phyloP scores from a whole-genome alignment of 2,797 vertebrate genomes.

The Melanogrammus aeglefinus region DNA sequence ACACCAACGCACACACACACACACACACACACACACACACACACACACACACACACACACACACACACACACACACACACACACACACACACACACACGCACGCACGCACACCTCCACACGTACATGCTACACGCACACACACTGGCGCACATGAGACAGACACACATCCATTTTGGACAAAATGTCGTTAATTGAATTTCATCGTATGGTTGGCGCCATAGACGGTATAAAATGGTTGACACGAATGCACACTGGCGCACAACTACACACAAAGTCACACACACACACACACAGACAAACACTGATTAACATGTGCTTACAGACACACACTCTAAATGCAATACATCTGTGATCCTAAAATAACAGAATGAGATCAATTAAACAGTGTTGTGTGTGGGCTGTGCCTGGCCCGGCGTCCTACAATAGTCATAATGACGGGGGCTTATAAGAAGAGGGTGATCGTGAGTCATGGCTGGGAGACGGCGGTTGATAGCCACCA shows the following conservation, averaged over 20 bases:
- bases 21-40: conserved; percentile 23
- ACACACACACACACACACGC: conserved; percentile 23
- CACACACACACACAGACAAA: conserved; percentile 20
- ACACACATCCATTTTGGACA: conserved; percentile 42
- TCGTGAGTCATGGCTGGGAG: conserved; percentile 35
- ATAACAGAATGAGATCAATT: conserved; percentile 50
- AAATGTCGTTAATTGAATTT: conserved; percentile 29
- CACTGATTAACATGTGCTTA: neutral
- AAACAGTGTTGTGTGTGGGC: conserved; percentile 52
- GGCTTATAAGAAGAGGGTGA: conserved; percentile 8
- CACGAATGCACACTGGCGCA: conserved; percentile 14
- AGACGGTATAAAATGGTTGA: conserved; percentile 8
- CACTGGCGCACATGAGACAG: conserved; percentile 6
- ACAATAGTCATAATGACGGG: neutral
- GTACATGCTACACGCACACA: conserved; percentile 22
- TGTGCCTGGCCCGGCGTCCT: conserved; percentile 29
- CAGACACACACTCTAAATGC: conserved; percentile 18
- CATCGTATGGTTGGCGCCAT: neutral
- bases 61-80: conserved; percentile 19
- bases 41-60: conserved; percentile 23
- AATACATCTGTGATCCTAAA: conserved; percentile 46
- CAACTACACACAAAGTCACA: conserved; percentile 18
- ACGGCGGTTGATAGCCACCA: conserved; percentile 35
- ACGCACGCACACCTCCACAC: conserved; percentile 5
- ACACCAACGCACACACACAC: conserved; percentile 25